Conservation (phyloP, 2,797 vertebrate species). For the Geotrypetes seraphini region DNA sequence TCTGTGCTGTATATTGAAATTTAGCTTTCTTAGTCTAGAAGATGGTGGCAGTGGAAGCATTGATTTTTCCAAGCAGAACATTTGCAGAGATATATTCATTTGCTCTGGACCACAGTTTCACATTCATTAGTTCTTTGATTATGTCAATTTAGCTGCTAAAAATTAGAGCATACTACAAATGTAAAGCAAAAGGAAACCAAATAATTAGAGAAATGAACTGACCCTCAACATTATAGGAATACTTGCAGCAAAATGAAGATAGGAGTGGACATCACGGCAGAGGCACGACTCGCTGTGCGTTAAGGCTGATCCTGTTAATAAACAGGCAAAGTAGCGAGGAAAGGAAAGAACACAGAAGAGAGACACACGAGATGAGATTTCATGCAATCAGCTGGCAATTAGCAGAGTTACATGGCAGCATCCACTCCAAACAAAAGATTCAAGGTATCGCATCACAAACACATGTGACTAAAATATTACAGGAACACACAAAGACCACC, state of each 20-base stretch:
- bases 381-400: conserved; percentile 60
- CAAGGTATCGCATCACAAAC: conserved; percentile 42
- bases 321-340: conserved; percentile 67
- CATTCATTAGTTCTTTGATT: too few relatives aligned
- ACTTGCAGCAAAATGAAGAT: conserved; percentile 81
- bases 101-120: too few relatives aligned
- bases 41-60: too few relatives aligned
- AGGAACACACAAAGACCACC: conserved; percentile 29
- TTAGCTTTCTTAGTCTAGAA: too few relatives aligned
- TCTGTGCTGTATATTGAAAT: too few relatives aligned
- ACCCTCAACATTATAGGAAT: conserved; percentile 82
- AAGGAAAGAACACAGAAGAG: conserved; percentile 58
- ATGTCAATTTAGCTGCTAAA: too few relatives aligned
- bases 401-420: conserved; percentile 55
- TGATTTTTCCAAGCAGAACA: too few relatives aligned
- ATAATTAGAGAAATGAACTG: conserved; percentile 65
- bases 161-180: conserved; percentile 26
- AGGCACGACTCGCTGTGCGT: conserved; percentile 78
- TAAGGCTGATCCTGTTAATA: conserved; percentile 82
- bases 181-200: conserved; percentile 18
- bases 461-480: conserved; percentile 38
- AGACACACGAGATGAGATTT: conserved; percentile 63
- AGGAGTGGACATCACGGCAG: conserved; percentile 58
- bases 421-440: conserved; percentile 42
- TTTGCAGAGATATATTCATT: too few relatives aligned